Evolutionary conservation across 2,113 vertebrate species (phyloP).

Genomic region (Acanthisitta chloris): DNA sequence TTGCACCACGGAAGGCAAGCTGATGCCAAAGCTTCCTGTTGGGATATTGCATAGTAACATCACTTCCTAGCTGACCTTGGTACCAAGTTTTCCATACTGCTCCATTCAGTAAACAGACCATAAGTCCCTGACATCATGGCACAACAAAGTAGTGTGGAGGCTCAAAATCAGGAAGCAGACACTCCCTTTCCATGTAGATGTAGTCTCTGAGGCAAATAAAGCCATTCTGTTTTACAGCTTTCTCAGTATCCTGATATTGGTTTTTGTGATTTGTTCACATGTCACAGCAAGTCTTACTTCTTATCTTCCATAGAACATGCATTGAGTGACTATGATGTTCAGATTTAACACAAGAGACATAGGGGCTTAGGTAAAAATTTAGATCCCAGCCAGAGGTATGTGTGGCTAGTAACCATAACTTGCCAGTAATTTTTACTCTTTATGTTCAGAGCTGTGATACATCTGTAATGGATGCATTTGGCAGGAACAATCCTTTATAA

Average conservation of each 20-base stretch:
- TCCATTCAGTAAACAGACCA: not conserved
- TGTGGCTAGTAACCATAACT: not conserved
- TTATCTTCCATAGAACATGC: not conserved
- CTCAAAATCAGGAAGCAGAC: not conserved
- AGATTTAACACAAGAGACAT: not conserved
- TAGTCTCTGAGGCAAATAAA: not conserved
- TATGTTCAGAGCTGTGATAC: not conserved
- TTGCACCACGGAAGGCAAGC: not conserved
- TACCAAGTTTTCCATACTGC: not conserved
- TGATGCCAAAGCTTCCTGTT: not conserved
- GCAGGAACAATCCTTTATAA: conserved; percentile 44
- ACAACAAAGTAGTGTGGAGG: not conserved
- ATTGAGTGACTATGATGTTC: not conserved
- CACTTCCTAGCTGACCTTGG: not conserved
- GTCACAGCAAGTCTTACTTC: not conserved
- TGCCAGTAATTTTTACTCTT: not conserved
- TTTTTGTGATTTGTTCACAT: not conserved
- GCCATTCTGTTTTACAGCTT: not conserved
- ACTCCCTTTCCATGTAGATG: not conserved
- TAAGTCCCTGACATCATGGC: not conserved
- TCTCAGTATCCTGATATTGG: not conserved
- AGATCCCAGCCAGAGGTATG: not conserved
- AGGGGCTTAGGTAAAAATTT: not conserved
- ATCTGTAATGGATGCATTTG: conserved; percentile 41
- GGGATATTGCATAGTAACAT: not conserved